phyloP scores from a whole-genome alignment of 2,888 invertebrate genomes.

The Ceramica pisi region DNA sequence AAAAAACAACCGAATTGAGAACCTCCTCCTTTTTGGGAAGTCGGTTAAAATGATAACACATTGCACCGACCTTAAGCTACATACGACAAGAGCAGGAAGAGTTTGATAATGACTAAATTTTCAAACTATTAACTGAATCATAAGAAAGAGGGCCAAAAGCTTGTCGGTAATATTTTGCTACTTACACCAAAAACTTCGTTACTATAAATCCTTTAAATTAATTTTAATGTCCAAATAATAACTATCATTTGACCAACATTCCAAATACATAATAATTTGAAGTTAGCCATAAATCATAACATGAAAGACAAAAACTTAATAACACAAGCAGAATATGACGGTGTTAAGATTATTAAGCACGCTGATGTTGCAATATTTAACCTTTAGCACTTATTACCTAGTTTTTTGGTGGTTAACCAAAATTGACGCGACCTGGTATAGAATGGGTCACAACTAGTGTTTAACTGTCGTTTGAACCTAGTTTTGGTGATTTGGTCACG shows the following conservation, averaged over 20 bases:
- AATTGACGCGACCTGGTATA: conserved; percentile 44
- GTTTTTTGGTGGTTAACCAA: conserved; percentile 64
- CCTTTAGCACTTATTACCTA: conserved; percentile 53
- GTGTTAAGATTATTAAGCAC: conserved; percentile 46
- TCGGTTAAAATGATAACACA: too few species aligned
- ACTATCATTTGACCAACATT: conserved; percentile 31
- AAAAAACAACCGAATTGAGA: too few species aligned
- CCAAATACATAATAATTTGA: conserved; percentile 30
- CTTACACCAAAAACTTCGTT: not conserved
- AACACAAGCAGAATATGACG: conserved; percentile 23
- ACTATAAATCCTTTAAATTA: conserved; percentile 5
- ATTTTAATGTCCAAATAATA: conserved; percentile 41
- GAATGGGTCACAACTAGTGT: conserved; percentile 10
- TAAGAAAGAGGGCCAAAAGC: not conserved
- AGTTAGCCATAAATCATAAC: conserved; percentile 44
- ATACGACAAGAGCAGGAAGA: too few species aligned
- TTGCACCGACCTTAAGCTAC: too few species aligned
- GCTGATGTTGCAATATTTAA: conserved; percentile 53
- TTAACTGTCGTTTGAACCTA: conserved; percentile 9
- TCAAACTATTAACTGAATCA: too few species aligned
- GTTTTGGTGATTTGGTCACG: conserved; percentile 1
- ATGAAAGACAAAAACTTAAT: conserved; percentile 56
- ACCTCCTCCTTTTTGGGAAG: too few species aligned
- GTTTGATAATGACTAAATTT: too few species aligned
- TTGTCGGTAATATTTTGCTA: not conserved